Base-by-base conservation (phyloP, 2,888 invertebrate species). In the Polylopha cassiicola region DNA sequence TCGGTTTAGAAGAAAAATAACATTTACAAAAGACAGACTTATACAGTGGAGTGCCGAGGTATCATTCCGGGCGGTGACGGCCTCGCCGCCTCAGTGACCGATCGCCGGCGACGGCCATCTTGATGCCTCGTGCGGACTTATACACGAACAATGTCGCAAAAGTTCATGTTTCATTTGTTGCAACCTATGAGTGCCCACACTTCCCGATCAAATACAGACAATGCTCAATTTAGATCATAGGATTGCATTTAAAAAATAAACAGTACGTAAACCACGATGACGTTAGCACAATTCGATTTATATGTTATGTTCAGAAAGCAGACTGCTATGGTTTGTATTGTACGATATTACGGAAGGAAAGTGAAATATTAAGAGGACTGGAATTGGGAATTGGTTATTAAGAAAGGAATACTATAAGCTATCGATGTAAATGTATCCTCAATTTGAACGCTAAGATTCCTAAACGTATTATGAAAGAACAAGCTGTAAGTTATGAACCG, bases 1-100 rank as follows among this genome's bases (percentile, higher is more conserved):
- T 86, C 67, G 86, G 75, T 55, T 73, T 86, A 58, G 81, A 80
- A 73, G 84, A 86, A 64, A 87, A 87, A 84, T 88, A 88, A 88
- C 85, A 78, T 58, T 62, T 61, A 65, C 50, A 61, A 46, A 59
- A 55, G 50, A 47, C 52, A 62, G 58, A 56, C 50, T 53, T 55
- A 59, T 47, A 60, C 51, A 57, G 59, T 63, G 61, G 59, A 62
- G 64, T 60, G 49, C 56, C 59, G 56, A 61, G 61, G 63, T 63
- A 58, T 65, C 64, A 70, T 66, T 69, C 71, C 65, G 61, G 55
- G 44, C 49, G 47, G 49, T 45, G 43, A 54, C 44, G 51, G 45
- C 44, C 39, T 42, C 45, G 43, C 48, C 42, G 32, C 33, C 44
- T 39, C 44, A 43, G 50, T 50, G 57, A 61, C 64, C 56, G 43